phyloP scores from a whole-genome alignment of 2,888 invertebrate genomes.

The Neelides folsomi region DNA sequence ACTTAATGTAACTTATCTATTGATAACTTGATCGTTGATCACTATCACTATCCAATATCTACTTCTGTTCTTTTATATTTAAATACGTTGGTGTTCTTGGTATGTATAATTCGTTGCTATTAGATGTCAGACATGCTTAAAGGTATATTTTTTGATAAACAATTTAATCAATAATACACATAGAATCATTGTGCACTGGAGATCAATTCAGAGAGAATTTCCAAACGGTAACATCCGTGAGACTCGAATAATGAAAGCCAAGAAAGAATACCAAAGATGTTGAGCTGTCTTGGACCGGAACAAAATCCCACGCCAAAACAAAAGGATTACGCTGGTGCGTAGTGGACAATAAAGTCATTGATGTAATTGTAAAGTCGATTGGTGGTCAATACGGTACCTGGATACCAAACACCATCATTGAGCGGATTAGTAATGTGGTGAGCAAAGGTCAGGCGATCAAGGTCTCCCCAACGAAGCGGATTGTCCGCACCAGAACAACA shows the following conservation, averaged over 20 bases:
- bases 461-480: conserved; percentile 57
- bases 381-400: conserved; percentile 63
- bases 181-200: too few relatives aligned
- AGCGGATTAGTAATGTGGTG: conserved; percentile 77
- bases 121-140: too few relatives aligned
- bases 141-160: too few relatives aligned
- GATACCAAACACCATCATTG: conserved; percentile 65
- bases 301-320: conserved; percentile 57
- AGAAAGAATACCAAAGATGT: conserved; percentile 43
- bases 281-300: conserved; percentile 46
- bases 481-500: conserved; percentile 77
- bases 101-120: too few relatives aligned
- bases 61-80: too few relatives aligned
- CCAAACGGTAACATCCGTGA: conserved; percentile 38
- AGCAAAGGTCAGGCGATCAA: conserved; percentile 67
- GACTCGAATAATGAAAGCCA: conserved; percentile 42
- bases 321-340: conserved; percentile 66
- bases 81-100: too few relatives aligned
- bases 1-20: too few relatives aligned
- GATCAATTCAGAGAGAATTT: conserved; percentile 24
- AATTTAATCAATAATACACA: too few relatives aligned
- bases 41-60: too few relatives aligned
- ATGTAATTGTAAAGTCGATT: conserved; percentile 57
- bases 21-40: too few relatives aligned
- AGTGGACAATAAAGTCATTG: conserved; percentile 64